These are phyloP conservation scores for Bacillus rossius DNA, from an alignment of 1,140 invertebrate species.

Conservation along the genomic window DNA sequence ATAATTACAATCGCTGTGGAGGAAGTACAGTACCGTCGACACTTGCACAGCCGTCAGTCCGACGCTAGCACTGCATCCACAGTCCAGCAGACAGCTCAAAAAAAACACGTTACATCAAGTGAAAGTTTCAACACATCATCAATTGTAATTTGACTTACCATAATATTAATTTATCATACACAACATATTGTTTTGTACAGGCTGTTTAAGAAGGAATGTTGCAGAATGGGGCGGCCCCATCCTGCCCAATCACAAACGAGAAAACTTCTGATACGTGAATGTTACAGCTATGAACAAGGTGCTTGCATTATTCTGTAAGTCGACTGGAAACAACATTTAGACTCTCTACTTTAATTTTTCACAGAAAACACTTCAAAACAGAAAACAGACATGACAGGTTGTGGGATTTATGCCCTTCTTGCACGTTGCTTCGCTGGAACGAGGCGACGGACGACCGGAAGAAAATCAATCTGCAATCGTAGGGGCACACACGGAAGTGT, in stretches of 20 bases:
- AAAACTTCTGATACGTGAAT: conserved; percentile 5
- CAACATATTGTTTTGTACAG: conserved; percentile 13
- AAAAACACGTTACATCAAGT: background rate
- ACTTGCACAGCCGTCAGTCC: conserved; percentile 8
- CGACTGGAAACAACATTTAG: conserved; percentile 9
- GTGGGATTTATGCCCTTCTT: conserved; percentile 2
- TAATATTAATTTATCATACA: conserved; percentile 5
- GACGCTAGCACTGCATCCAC: background rate
- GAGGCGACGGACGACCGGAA: conserved; percentile 5
- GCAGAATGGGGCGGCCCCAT: conserved; percentile 14
- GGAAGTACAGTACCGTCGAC: conserved; percentile 17
- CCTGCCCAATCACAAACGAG: conserved; percentile 16
- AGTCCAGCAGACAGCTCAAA: background rate
- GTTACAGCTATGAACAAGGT: conserved; percentile 11
- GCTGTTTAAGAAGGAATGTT: conserved; percentile 21
- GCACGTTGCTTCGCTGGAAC: conserved; percentile 1
- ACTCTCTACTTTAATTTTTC: conserved; percentile 1
- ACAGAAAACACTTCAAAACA: background rate
- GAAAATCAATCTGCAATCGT: conserved; percentile 11
- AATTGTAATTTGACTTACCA: conserved; percentile 5
- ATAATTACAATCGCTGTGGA: conserved; percentile 19
- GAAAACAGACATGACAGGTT: background rate
- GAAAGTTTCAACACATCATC: conserved; percentile 2
- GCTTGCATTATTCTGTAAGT: background rate
- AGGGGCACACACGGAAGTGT: conserved; percentile 15